Conservation (phyloP, 2,797 vertebrate genomes). For the Hylomyscus alleni region DNA sequence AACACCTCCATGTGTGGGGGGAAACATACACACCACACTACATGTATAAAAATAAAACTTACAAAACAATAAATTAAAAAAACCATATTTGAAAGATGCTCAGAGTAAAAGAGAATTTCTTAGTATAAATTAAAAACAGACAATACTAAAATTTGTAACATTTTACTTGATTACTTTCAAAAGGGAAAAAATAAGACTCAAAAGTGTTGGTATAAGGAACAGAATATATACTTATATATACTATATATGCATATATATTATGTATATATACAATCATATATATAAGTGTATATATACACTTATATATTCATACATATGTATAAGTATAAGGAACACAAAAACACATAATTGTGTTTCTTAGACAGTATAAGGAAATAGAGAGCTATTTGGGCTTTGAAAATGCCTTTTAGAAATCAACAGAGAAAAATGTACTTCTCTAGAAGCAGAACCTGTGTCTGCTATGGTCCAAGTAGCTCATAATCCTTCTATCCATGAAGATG, state of each 20-base stretch:
- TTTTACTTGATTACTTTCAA: neutral
- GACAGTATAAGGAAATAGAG: neutral
- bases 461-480: neutral
- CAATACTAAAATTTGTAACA: neutral
- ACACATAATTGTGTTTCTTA: neutral
- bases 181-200: neutral
- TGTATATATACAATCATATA: neutral
- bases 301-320: neutral
- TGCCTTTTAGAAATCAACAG: neutral
- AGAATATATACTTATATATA: neutral
- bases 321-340: conserved; percentile 15
- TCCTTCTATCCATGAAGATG: neutral
- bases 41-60: neutral
- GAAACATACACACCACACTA: neutral
- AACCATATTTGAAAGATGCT: neutral
- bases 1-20: neutral
- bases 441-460: neutral
- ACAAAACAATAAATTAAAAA: neutral
- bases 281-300: too few relatives aligned
- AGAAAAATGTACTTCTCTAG: neutral
- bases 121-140: conserved; percentile 7
- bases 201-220: neutral
- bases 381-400: neutral
- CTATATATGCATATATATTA: too few relatives aligned
- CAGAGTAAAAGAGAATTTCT: neutral